Percentiles rank a stretch among this genome's conserved stretches.
These are phyloP conservation scores for Sitodiplosis mosellana DNA, from an alignment of 1,140 invertebrate genomes.

Conservation along the genomic window DNA sequence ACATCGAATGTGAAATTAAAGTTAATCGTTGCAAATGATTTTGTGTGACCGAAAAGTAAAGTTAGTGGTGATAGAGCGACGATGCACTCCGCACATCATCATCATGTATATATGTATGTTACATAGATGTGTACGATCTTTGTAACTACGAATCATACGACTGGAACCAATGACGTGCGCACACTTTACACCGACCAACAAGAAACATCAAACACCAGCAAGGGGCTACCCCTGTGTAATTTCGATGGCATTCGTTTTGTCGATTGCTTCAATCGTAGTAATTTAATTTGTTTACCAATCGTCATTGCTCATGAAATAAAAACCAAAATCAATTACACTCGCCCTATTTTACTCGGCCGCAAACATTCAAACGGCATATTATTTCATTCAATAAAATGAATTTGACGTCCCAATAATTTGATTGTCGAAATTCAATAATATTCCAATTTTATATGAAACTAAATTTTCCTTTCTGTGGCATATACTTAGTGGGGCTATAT, in stretches of 20 bases:
- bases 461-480: neutral
- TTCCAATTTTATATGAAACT: neutral
- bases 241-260: neutral
- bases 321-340: no score
- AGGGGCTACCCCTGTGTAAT: neutral
- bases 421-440: neutral
- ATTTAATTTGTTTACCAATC: neutral
- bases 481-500: neutral
- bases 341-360: no score
- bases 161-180: neutral
- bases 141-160: neutral
- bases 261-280: neutral
- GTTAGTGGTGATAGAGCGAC: neutral
- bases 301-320: no score
- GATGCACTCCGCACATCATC: neutral
- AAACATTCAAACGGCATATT: no score
- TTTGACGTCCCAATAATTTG: neutral
- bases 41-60: neutral
- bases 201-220: neutral
- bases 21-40: neutral
- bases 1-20: neutral
- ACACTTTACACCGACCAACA: neutral
- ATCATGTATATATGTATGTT: neutral
- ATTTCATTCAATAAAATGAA: no score
- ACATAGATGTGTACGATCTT: neutral